Conservation (phyloP, 2,888 invertebrate species). For the Dicroscelio sp. region DNA sequence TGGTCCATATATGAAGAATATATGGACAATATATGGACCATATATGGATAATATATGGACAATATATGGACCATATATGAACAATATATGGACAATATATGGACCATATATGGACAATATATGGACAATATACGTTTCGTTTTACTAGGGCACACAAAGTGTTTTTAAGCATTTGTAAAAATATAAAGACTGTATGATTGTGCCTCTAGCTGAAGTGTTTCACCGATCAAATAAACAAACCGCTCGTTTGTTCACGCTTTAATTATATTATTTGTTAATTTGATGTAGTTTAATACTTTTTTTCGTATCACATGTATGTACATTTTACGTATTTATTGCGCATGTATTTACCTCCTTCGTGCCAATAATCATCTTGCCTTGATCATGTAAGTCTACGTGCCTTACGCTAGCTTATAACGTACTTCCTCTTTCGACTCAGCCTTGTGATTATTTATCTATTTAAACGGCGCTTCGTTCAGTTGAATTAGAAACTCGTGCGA, state of each 20-base stretch:
- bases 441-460: slow-evolving; percentile 47
- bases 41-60: too few relatives aligned
- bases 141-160: too few relatives aligned
- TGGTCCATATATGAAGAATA: too few relatives aligned
- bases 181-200: slow-evolving; percentile 73
- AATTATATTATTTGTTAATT: slow-evolving; percentile 49
- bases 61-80: too few relatives aligned
- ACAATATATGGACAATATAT: too few relatives aligned
- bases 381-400: slow-evolving; percentile 63
- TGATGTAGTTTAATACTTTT: slow-evolving; percentile 38
- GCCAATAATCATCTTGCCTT: slow-evolving; percentile 82
- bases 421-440: slow-evolving; percentile 28
- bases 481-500: not conserved
- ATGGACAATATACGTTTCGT: slow-evolving; percentile 11
- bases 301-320: slow-evolving; percentile 58
- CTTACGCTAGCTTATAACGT: slow-evolving; percentile 59
- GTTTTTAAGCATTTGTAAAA: slow-evolving; percentile 61
- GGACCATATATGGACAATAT: too few relatives aligned
- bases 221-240: slow-evolving; percentile 25
- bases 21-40: too few relatives aligned
- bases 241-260: slow-evolving; percentile 47
- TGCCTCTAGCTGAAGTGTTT: slow-evolving; percentile 62
- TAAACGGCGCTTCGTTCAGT: slow-evolving; percentile 5
- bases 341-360: slow-evolving; percentile 77
- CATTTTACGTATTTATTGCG: slow-evolving; percentile 80